Base-by-base conservation (phyloP, 1,140 invertebrate species). In the Panulirus ornatus region DNA sequence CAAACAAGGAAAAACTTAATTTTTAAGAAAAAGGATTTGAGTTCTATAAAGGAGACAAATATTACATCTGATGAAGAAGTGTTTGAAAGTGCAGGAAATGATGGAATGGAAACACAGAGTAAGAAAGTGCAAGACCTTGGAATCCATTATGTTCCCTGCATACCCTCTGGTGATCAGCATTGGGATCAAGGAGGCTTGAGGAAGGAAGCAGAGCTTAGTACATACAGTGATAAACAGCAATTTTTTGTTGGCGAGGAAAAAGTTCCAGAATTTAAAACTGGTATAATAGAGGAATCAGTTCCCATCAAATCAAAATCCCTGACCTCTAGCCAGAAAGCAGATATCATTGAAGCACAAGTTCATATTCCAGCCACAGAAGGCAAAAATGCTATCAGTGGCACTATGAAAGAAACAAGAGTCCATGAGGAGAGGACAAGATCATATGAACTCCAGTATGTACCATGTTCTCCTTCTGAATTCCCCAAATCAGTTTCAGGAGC, bases 61-160 rank as follows among this genome's bases (percentile, higher is more conserved):
- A 79, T 79, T 47, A 47, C 44, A 79, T 79, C 76, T n/a, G 76
- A 79, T 47, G 44, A 42, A 1, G 76, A 79, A 27, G 42, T n/a
- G 30, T 9, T n/a, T 11, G n/a, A 11, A 54, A 63, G 8, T 34
- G 8, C 22, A 44, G 3, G 19, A 42, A 19, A 19, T 27, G 70
- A 84, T 11, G 2, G 27, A 40, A 19, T 40, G n/a, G 58, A 84
- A 58, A 70, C 9, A 9, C 16, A 66, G 19, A 40, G 19, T 27
- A 84, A 84, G 38, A 84, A 84, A 84, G 51, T 22, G 16, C 22
- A 83, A 38, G 81, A 84, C 8, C n/a, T 42, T 9, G 70, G 44
- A n/a, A 1, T 84, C 42, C 63, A 84, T 22, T 84, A 84, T 70
- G 58, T 84, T 30, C 81, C 81, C 22, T 40, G 70, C 40, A 34